Evolutionary conservation across 2,888 invertebrate species (phyloP).

Genomic region (Labia minor): DNA sequence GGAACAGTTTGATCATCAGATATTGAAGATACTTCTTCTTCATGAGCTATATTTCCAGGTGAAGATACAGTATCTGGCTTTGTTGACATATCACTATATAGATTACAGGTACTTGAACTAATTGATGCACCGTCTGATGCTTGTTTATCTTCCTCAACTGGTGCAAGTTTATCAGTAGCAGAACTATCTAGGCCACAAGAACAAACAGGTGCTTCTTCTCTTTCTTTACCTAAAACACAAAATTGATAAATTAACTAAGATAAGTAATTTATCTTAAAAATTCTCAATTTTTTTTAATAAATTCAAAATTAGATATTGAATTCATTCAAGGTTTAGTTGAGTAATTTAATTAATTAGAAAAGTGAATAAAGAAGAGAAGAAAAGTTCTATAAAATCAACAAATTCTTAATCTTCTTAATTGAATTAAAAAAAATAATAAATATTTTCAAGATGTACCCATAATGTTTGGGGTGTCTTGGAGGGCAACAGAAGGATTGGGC

Average conservation of each 20-base stretch:
- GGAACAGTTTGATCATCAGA: neutral
- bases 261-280: too few relatives aligned
- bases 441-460: neutral
- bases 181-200: neutral
- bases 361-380: too few relatives aligned
- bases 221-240: neutral
- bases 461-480: neutral
- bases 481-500: neutral
- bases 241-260: neutral
- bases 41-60: neutral
- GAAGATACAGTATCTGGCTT: conserved; percentile 20
- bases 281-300: too few relatives aligned
- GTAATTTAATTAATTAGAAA: too few relatives aligned
- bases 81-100: conserved; percentile 23
- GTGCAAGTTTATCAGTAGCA: neutral
- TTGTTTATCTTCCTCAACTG: conserved; percentile 21
- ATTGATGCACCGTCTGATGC: conserved; percentile 21
- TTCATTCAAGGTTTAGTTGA: too few relatives aligned
- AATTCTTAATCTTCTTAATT: too few relatives aligned
- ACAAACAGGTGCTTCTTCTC: conserved; percentile 4
- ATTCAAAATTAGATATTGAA: too few relatives aligned
- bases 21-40: neutral
- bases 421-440: too few relatives aligned
- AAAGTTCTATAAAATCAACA: too few relatives aligned
- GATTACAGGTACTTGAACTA: conserved; percentile 24